Base-by-base conservation (phyloP, 2,888 invertebrate genomes). In the Alcis repandata region DNA sequence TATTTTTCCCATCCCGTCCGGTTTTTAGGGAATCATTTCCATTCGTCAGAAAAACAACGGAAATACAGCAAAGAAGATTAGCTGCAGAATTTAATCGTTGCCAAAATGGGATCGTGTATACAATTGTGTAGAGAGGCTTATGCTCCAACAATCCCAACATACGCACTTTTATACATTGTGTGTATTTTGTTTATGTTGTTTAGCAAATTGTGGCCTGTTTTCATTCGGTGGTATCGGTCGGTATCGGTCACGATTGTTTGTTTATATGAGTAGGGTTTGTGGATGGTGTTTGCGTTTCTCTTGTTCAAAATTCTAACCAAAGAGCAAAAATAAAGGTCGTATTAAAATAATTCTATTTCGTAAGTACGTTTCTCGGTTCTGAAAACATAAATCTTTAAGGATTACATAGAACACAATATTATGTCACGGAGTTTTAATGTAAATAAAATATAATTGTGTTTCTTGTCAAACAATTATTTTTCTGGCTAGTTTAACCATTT, bases 1-100 rank as follows among this genome's bases (percentile, higher is more conserved):
- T 81, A 78, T 79, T 77, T 82, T 82, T 76, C 70, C 71, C 66
- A 59, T 62, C 74, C 75, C 71, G 66, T 70, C 73, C 61, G 59
- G 69, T 67, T 74, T 74, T 63, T 63, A 61, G 65, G 38, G 73
- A 76, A 75, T 74, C 71, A 58, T 59, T 59, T 54, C 22, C 32
- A 54, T 59, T 53, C 51, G 36, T 49, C 43, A 59, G 41, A 59
- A 64, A 51, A 59, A 53, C 53, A 59, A 59, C 46, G 40, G 19
- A 38, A 52, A 52, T 58, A 46, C 58, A 32, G 22, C 43, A 45
- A 27, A 52, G 22, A 41, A 57, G 57, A 63, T 63, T 57, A 63
- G 57, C 52, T 27, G 45, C 45, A 52, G 51, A 63, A 52, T 63
- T 63, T 58, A 58, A 58, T 63, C 57, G 52, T 57, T 52, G 63